Percentiles rank a stretch among this genome's conserved stretches.
Evolutionary conservation across 2,113 vertebrate species (phyloP).

Genomic region (Periophthalmodon schlosseri): DNA sequence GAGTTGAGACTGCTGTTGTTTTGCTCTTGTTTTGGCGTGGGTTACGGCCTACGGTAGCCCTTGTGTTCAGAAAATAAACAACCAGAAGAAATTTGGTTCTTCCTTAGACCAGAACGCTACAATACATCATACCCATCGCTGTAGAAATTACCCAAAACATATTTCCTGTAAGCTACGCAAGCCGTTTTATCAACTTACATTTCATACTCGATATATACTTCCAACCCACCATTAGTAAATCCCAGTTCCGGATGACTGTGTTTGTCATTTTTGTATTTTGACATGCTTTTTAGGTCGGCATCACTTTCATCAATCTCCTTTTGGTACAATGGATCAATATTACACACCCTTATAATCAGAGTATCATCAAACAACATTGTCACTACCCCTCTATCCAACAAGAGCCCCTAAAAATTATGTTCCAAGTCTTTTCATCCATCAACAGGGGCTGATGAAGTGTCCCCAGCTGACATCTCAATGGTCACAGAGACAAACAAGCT

Average conservation of each 20-base stretch:
- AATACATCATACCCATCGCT: no score
- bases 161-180: no score
- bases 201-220: neutral
- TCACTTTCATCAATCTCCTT: neutral
- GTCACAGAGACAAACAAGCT: slow-evolving; percentile 27
- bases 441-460: slow-evolving; percentile 40
- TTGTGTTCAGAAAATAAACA: no score
- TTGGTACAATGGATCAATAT: slow-evolving; percentile 8
- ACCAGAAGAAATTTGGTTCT: no score
- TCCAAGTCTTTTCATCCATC: slow-evolving; percentile 34
- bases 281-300: neutral
- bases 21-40: no score
- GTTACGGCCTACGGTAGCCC: no score
- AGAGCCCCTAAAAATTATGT: slow-evolving; percentile 12
- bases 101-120: no score
- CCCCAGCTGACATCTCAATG: slow-evolving; percentile 54
- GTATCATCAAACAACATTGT: slow-evolving; percentile 13
- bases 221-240: neutral
- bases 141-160: no score
- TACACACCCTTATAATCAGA: neutral
- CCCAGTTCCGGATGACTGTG: neutral
- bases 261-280: neutral
- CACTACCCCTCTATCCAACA: neutral
- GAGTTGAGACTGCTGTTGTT: no score
- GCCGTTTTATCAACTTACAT: neutral